These are phyloP conservation scores for Synanthedon tipuliformis DNA, from an alignment of 2,888 invertebrate genomes.

Conservation along the genomic window DNA sequence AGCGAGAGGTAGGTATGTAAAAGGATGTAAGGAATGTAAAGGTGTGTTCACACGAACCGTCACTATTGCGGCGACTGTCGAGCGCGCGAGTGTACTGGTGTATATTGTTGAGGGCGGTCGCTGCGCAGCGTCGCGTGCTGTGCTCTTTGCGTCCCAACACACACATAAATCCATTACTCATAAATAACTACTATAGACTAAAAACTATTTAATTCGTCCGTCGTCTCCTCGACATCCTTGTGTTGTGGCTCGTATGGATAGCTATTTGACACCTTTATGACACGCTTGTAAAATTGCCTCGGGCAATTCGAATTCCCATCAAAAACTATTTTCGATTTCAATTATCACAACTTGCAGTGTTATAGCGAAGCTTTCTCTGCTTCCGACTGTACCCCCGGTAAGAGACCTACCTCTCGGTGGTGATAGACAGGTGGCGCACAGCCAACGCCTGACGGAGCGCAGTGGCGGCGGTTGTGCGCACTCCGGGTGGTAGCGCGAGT, in stretches of 20 bases:
- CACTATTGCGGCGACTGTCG: slow-evolving; percentile 20
- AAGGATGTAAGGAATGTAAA: background rate
- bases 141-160: slow-evolving; percentile 37
- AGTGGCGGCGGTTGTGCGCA: slow-evolving; percentile 73
- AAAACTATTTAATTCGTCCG: no score
- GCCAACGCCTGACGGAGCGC: slow-evolving; percentile 58
- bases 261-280: no score
- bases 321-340: no score
- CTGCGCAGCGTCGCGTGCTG: slow-evolving; percentile 72
- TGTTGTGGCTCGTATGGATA: no score
- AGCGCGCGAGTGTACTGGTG: slow-evolving; percentile 74
- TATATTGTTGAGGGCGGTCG: slow-evolving; percentile 73
- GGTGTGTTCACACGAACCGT: slow-evolving; percentile 28
- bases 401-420: slow-evolving; percentile 13
- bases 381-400: background rate
- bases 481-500: slow-evolving; percentile 76
- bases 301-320: no score
- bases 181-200: background rate
- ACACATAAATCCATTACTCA: background rate
- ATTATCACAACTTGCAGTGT: no score
- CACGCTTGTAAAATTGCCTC: background rate
- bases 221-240: no score
- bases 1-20: no score
- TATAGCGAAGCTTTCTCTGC: background rate
- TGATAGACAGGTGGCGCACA: slow-evolving; percentile 60